Base-by-base conservation (phyloP, 1,140 invertebrate genomes). In the Asbolus verrucosus region DNA sequence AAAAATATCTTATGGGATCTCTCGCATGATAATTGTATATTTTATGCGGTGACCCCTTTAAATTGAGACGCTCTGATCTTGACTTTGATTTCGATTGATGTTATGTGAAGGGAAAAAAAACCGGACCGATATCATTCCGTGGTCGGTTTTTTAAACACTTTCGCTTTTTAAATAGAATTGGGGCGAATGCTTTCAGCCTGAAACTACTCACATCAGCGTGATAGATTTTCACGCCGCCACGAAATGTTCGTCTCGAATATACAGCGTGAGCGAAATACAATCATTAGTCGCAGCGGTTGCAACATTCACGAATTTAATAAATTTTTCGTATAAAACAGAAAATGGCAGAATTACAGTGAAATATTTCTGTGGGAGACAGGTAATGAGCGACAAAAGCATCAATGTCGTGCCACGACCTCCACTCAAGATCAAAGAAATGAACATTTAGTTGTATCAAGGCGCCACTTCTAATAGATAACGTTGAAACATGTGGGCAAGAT, bases 401-500 rank as follows among this genome's bases (percentile, higher is more conserved):
- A 54, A 54, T 54, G 24, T 27, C 46, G 5, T 27, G 46, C 27
- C 21, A 27, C 14, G 19, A 27, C 46, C 21, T 18, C 43, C 21
- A 50, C 24, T 65, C 39, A 65, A n/a, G 65, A 21, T 59, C 43
- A 39, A 54, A 67, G 43, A 38, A 67, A 67, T 33, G 65, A 18
- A 30, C 54, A 38, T 59, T 54, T 38, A 67, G 31, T 30, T 67
- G 27, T 59, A 54, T 54, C 27, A 54, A 21, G 46, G 27, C 11
- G 43, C 19, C 43, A 18, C 43, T 21, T 3, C 21, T 50, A 50
- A 50, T 21, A 31, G 46, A 54, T 54, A 54, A 54, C 46, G 27
- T 11, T 54, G 46, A 21, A 24, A 14, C n/a, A 54, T 19, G 41
- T 46, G 9, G 8, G 15, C 41, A 46, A n/a, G n/a, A n/a, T n/a